Evolutionary conservation across 1,140 invertebrate genomes (phyloP), one percentile per base, ranked within the genome.

Genomic region (Rhagoletis zephyria): DNA sequence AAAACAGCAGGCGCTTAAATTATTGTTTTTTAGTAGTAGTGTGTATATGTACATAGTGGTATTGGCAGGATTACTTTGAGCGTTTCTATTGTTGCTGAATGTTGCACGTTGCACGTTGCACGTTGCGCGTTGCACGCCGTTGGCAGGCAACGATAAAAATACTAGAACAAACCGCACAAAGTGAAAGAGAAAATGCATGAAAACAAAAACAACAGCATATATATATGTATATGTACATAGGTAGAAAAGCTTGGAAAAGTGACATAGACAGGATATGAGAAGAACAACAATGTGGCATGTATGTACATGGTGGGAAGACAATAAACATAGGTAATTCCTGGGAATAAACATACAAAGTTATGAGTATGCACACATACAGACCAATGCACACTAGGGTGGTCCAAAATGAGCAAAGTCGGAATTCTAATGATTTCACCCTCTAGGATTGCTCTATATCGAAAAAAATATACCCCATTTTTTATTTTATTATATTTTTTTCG

Each of bases 31-130:
- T 81, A 81, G 48, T 81, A 48, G 59, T 81, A 59, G 74, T 56
- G 30, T 30, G 30, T 30, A 30, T 30, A n/a, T n/a, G n/a, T n/a
- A 30, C 30, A 42, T 81, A 59, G 74, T 10, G n/a, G 74, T 30
- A 81, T 81, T 81, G 74, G 74, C 74, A 30, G 74, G 74, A 81
- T 81, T 81, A 59, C 56, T 42, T 51, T 81, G 9, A 30, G 42
- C 48, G 74, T 81, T 16, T 51, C n/a, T 81, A 59, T 56, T 56
- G 48, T 81, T 56, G 45, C 10, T 81, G 74, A 56, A 81, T 81
- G 48, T 81, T 81, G 74, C 48, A 81, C 74, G 48, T 81, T 81
- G 74, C 74, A 81, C 19, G 19, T 16, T 14, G 48, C 7, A 4
- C 16, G 16, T 19, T 12, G 16, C 74, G 74, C 2, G 51, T 30